phyloP scores from a whole-genome alignment of 2,113 vertebrate species.

The Phaetusa simplex region DNA sequence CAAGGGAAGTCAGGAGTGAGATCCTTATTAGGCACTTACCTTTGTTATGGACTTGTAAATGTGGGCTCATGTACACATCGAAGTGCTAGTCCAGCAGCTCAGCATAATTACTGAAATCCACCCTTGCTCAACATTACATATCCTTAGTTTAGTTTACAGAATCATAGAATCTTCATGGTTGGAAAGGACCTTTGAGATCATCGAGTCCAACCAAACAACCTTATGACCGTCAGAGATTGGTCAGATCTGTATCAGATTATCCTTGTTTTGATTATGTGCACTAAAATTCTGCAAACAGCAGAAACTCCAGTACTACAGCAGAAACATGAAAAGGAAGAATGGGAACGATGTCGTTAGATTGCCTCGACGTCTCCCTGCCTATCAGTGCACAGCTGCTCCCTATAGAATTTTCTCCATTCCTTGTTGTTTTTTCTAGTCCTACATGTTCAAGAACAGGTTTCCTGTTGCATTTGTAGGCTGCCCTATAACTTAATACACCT shows the following conservation, averaged over 20 bases:
- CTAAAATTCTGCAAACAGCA: background rate
- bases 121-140: background rate
- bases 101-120: background rate
- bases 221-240: background rate
- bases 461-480: background rate
- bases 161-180: no score
- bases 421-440: background rate
- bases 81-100: background rate
- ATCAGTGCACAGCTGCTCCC: background rate
- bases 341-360: background rate
- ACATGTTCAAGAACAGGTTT: background rate
- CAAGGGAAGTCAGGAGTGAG: background rate
- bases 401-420: background rate
- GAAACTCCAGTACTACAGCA: background rate
- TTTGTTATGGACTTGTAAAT: background rate
- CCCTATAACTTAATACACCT: background rate
- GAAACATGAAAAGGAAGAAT: background rate
- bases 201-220: no score
- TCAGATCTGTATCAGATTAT: background rate
- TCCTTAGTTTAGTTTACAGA: background rate
- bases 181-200: no score
- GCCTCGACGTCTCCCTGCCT: background rate
- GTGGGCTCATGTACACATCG: accelerated
- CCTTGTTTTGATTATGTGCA: background rate
- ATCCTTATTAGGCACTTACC: background rate